Percentiles rank a stretch among this genome's conserved stretches.
Evolutionary conservation across 2,888 invertebrate species (phyloP).

Genomic region (Sceliomorpha sp.): DNA sequence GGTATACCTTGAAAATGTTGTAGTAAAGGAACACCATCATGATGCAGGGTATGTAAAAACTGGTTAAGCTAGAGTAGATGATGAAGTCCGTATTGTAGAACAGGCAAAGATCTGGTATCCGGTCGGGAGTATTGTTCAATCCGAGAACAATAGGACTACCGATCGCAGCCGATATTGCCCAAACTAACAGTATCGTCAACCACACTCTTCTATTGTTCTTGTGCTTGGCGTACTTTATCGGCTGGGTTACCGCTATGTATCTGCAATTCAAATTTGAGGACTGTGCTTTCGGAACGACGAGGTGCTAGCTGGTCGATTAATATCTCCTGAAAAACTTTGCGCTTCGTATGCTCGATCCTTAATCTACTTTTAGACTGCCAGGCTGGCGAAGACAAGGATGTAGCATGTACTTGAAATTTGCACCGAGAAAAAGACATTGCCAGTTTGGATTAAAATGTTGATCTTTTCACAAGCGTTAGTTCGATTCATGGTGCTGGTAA

Average conservation of each 20-base stretch:
- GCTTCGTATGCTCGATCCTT: constrained; percentile 18
- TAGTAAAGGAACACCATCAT: constrained; percentile 99
- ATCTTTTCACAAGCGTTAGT: no score
- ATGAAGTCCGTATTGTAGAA: constrained; percentile 99
- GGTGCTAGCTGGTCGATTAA: constrained; percentile 46
- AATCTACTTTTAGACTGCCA: constrained; percentile 11
- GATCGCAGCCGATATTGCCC: constrained; percentile 97
- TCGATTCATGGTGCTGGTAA: no score
- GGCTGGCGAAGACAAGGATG: background rate
- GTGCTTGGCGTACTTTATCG: constrained; percentile 99
- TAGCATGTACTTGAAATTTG: background rate
- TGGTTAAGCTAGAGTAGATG: constrained; percentile 97
- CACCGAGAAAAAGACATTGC: background rate
- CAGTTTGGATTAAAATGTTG: no score
- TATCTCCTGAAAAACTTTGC: constrained; percentile 38
- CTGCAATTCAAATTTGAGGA: constrained; percentile 83
- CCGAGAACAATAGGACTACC: constrained; percentile 98
- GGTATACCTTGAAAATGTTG: constrained; percentile 95
- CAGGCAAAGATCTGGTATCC: constrained; percentile 91
- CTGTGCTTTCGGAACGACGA: constrained; percentile 49
- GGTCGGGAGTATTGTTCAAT: constrained; percentile 94
- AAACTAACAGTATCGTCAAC: constrained; percentile 96
- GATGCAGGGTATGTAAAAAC: constrained; percentile 99
- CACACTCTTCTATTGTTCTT: constrained; percentile 97
- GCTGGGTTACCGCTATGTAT: constrained; percentile 99